Evolutionary conservation across 2,888 invertebrate genomes (phyloP), one percentile per base, ranked within the genome.

Genomic region (Embidobia sp.): DNA sequence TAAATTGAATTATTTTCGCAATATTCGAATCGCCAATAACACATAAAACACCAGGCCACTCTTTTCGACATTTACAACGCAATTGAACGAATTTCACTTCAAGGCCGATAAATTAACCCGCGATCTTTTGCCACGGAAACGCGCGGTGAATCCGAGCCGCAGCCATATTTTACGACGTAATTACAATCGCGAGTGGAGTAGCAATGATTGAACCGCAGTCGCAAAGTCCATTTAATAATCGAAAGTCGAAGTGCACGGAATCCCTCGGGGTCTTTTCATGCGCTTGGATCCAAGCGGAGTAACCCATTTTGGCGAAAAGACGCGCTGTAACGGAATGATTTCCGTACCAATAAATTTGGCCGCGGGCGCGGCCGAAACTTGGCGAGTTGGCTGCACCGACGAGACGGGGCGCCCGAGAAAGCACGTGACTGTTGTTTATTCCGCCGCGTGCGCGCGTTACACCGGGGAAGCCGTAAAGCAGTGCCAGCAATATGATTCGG

Each of bases 341-440:
- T 77, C 77, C 78, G 67, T 61, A 18, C 57, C 74, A 74, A 74
- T 78, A 78, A 78, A 77, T 80, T 72, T 64, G 59, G 29, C 66
- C 70, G 42, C 31, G 44, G 42, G 70, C 59, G 67, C 61, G 11
- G 66, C 35, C 70, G 22, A 74, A 74, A 78, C 57, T 78, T 63
- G 64, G 51, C 64, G 53, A 70, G 74, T 78, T 78, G 67, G 77
- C 78, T 80, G 78, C 74, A 64, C 73, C 72, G 77, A 42, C 35
- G 48, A 18, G 67, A 57, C 53, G 70, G 64, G 42, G 40, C 42
- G 59, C 29, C 31, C 27, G 55, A 48, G 69, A 59, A 69, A 73
- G 44, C 69, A 63, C 46, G 66, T 35, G 44, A 66, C 49, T 42
- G 51, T 74, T 74, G 74, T 74, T 74, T 74, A 55, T 57, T 40